phyloP scores from a whole-genome alignment of 2,113 vertebrate species.

The Aldabrachelys gigantea region DNA sequence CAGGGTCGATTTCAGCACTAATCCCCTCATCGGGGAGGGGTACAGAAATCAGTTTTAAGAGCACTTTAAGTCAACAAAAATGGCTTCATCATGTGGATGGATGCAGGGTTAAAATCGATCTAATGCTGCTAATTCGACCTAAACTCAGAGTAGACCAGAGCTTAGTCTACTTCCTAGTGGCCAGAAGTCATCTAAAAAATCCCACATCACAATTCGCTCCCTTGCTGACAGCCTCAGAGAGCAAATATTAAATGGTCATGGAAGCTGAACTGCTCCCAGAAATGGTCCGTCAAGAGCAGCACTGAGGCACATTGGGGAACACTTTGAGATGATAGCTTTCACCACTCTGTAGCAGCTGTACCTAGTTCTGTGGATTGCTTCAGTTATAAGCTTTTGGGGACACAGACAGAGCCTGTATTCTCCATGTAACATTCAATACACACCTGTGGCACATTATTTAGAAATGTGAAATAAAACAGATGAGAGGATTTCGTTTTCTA shows the following conservation, averaged over 20 bases:
- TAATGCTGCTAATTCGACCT: too few species aligned
- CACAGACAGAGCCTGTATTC: background rate
- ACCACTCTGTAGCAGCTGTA: background rate
- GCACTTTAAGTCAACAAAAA: too few species aligned
- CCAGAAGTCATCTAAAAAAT: background rate
- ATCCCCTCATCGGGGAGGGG: too few species aligned
- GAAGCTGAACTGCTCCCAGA: background rate
- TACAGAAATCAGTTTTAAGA: too few species aligned
- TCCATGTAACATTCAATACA: background rate
- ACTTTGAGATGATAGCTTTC: background rate
- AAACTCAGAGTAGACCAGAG: too few species aligned
- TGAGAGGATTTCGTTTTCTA: background rate
- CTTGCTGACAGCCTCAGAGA: background rate
- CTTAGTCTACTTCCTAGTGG: background rate
- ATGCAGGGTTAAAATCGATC: too few species aligned
- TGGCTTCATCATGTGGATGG: too few species aligned
- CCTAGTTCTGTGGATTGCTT: background rate
- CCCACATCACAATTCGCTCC: fast-evolving
- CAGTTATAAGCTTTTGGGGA: background rate
- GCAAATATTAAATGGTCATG: background rate
- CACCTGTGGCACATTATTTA: background rate
- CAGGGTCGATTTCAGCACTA: too few species aligned
- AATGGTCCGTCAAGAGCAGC: background rate
- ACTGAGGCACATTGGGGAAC: background rate
- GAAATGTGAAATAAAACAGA: too few species aligned